Evolutionary conservation across 2,888 invertebrate genomes (phyloP), one percentile per base, ranked within the genome.

Genomic region (Synanthedon andrenaeformis): DNA sequence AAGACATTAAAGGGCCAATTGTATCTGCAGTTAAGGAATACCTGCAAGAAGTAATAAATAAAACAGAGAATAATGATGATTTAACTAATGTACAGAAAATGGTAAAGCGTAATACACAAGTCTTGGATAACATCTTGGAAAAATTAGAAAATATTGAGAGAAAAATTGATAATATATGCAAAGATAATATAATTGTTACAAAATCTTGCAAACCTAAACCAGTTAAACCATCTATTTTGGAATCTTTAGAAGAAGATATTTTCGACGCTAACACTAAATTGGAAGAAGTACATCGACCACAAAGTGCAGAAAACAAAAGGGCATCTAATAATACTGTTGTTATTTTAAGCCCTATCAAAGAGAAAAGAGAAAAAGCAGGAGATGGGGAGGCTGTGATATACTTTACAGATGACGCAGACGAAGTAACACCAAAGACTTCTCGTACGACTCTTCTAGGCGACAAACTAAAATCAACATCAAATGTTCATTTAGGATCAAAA

Each of bases 1-100:
- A 85, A 54, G 78, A 70, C 57, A 75, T 86, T 56, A 73, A 67
- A 61, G 62, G 62, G 17, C 84, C 86, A 1, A 64, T 86, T n/a
- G 56, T 83, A 45, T 69, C 71, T 13, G 70, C 81, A 14, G 68
- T 86, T 4, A 78, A 66, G 59, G 76, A 84, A 49, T 79, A 76
- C 57, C 62, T 85, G 41, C 55, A 61, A 50, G 72, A 79, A 62
- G 57, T 74, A 17, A 70, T 65, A 41, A 59, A 66, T 51, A 64
- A 67, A 45, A 65, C 62, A 41, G 63, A 67, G 13, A 53, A 64
- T 11, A 66, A 57, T 57, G 58, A 60, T 50, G 74, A 76, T 41
- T 56, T 79, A 1, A 63, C 63, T 58, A 60, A 52, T 52, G 62
- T 79, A 49, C 70, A 80, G 54, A 74, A 60, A 54, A 57, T 63